phyloP scores from a whole-genome alignment of 2,797 vertebrate species.

The Hippopotamyrus pictus region DNA sequence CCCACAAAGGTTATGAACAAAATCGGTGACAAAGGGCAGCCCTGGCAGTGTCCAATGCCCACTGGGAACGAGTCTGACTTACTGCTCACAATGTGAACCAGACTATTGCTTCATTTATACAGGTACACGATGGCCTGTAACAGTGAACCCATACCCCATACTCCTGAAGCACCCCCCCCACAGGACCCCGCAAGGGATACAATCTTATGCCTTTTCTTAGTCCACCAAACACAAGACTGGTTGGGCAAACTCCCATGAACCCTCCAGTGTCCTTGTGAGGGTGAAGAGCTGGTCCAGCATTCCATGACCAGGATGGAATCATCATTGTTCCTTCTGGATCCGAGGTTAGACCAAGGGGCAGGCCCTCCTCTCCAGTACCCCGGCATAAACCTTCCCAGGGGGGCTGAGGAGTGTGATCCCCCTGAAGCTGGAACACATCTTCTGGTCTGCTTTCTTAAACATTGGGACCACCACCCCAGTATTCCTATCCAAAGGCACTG shows the following conservation, averaged over 20 bases:
- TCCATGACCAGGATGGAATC: neutral
- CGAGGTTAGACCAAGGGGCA: neutral
- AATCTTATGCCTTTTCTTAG: neutral
- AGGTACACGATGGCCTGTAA: neutral
- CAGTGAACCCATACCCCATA: neutral
- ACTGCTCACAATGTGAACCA: neutral
- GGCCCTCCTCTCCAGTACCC: neutral
- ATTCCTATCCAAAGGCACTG: too few species aligned
- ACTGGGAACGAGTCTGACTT: neutral
- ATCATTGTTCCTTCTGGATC: neutral
- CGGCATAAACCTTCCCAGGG: neutral
- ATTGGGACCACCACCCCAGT: too few species aligned
- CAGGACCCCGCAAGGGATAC: neutral
- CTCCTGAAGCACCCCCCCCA: neutral
- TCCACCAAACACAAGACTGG: neutral
- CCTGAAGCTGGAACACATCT: too few species aligned
- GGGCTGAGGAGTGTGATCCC: neutral
- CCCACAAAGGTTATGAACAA: neutral
- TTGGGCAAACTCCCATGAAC: neutral
- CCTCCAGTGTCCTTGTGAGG: neutral
- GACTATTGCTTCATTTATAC: neutral
- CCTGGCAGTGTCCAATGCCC: neutral
- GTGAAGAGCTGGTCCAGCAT: neutral
- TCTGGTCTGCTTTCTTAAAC: too few species aligned
- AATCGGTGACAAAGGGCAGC: neutral